phyloP scores from a whole-genome alignment of 2,797 vertebrate species.

The Acrossocheilus fasciatus region DNA sequence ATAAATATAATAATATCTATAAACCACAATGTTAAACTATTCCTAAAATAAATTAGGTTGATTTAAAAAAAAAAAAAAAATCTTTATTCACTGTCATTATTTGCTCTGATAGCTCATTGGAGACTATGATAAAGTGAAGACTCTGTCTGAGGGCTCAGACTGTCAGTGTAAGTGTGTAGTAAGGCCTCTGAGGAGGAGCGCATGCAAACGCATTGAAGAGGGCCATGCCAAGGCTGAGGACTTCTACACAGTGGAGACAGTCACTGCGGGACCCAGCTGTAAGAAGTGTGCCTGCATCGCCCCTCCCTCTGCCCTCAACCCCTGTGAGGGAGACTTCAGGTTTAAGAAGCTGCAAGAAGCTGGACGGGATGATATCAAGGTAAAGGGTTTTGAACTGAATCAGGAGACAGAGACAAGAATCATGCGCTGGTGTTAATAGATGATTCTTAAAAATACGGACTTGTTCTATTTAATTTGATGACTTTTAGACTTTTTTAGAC shows the following conservation, averaged over 20 bases:
- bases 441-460: not conserved
- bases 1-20: not conserved
- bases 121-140: conserved; percentile 96
- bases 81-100: not conserved
- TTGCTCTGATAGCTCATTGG: conserved; percentile 82
- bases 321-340: conserved; percentile 92
- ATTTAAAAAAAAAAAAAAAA: not conserved
- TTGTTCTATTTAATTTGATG: not conserved
- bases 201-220: conserved; percentile 82
- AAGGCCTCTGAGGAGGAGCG: conserved; percentile 85
- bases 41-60: not conserved
- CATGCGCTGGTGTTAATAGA: not conserved
- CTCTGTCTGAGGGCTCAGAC: conserved; percentile 88
- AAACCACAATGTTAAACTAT: not conserved
- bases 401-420: not conserved
- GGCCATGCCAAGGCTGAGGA: conserved; percentile 73
- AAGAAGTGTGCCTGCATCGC: conserved; percentile 91
- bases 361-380: conserved; percentile 87
- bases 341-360: conserved; percentile 90
- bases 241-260: conserved; percentile 91
- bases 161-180: conserved; percentile 93
- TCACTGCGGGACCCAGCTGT: conserved; percentile 89
- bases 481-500: not conserved
- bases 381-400: conserved; percentile 64
- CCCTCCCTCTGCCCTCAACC: conserved; percentile 91